Percentiles rank a stretch among this genome's conserved stretches.
phyloP scores from a whole-genome alignment of 2,113 vertebrate genomes.

The Echinops telfairi region DNA sequence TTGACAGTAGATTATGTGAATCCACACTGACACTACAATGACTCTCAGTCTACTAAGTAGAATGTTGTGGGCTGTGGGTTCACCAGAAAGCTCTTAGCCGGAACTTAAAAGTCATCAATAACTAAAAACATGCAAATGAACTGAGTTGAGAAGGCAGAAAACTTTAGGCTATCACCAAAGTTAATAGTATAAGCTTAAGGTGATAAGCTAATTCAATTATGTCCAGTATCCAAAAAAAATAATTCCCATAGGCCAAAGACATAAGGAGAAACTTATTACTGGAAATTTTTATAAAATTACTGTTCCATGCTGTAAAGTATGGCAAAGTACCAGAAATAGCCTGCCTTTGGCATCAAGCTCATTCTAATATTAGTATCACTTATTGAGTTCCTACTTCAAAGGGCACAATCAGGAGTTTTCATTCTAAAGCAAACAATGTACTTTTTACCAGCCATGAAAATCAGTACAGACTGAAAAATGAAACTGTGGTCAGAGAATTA shows the following conservation, averaged over 20 bases:
- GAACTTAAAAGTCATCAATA: conserved; percentile 33
- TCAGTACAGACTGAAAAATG: conserved; percentile 24
- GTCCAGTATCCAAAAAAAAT: conserved; percentile 15
- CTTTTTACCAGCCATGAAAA: conserved; percentile 11
- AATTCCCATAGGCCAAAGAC: conserved; percentile 59
- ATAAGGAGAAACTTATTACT: conserved; percentile 52
- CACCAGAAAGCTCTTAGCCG: not conserved
- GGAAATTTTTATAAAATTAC: conserved; percentile 61
- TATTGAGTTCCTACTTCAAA: conserved; percentile 50
- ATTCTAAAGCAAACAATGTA: conserved; percentile 57
- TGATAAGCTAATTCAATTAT: conserved; percentile 73
- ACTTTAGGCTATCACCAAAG: conserved; percentile 46
- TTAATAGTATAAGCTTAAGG: conserved; percentile 59
- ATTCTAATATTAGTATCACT: conserved; percentile 65
- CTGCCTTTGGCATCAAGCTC: conserved; percentile 54
- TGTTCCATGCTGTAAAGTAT: conserved; percentile 20
- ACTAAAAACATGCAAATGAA: conserved; percentile 46
- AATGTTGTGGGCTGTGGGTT: not conserved
- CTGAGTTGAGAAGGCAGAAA: not conserved
- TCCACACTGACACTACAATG: not conserved
- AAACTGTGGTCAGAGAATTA: conserved; percentile 1
- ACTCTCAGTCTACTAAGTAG: not conserved
- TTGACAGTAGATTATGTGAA: too few relatives aligned
- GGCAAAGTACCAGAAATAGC: conserved; percentile 14
- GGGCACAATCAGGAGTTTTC: conserved; percentile 30